These are phyloP conservation scores for Sinocyclocheilus rhinocerous DNA, from an alignment of 2,113 vertebrate species.

Conservation along the genomic window DNA sequence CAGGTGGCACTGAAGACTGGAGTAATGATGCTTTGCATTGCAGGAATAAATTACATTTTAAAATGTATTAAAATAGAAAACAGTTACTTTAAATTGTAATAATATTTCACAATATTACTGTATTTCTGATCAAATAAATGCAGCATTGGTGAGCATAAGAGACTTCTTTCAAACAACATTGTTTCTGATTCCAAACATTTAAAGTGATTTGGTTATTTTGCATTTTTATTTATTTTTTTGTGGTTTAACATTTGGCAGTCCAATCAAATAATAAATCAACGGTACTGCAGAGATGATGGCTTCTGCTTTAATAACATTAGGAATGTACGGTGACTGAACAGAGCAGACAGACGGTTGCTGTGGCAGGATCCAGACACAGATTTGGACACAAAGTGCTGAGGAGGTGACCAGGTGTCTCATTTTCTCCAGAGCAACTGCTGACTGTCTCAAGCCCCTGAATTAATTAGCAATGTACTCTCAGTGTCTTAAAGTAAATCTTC, in stretches of 20 bases:
- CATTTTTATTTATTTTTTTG: neutral
- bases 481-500: neutral
- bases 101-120: neutral
- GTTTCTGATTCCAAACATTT: neutral
- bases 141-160: neutral
- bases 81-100: neutral
- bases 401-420: conserved; percentile 43
- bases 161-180: neutral
- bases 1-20: neutral
- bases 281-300: neutral
- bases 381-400: conserved; percentile 29
- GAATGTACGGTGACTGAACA: neutral
- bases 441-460: conserved; percentile 17
- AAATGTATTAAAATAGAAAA: neutral
- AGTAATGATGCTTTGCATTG: neutral
- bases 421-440: conserved; percentile 27
- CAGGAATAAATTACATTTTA: neutral
- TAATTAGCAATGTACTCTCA: neutral
- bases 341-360: neutral
- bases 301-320: neutral
- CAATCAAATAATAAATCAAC: neutral
- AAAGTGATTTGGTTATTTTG: neutral
- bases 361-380: neutral
- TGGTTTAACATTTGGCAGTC: neutral
- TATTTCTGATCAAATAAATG: neutral